Base-by-base conservation (phyloP, 2,113 vertebrate species). In the Butorides virescens region DNA sequence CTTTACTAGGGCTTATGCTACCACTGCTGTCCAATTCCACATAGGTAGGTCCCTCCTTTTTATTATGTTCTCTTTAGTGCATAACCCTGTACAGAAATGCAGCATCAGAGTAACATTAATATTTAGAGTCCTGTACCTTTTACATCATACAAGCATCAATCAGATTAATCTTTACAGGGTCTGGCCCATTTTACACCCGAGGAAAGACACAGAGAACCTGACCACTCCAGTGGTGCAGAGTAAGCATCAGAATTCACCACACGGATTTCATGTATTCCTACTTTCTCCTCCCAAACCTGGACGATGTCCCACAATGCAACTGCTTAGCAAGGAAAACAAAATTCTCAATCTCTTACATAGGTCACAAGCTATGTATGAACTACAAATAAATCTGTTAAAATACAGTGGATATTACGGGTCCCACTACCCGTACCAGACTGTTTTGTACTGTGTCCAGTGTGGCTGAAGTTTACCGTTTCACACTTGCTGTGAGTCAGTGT, bases 221-320 rank as follows among this genome's bases (percentile, higher is more conserved):
- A 72, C 37, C 18, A 4, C 34, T 55, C 15, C 44, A 68, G 21
- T 1, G 25, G 73, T n/a, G 23, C 65, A 75, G 47, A 73, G 19
- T 19, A 65, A 85, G 44, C 1, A 5, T 62, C 29, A 53, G 53
- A 63, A 70, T 39, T 76, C 37, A 76, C 29, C 12, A 13, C 5
- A 13, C 0, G 1, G 42, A 72, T 88, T 75, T 68, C 2, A 9
- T 1, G 4, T 21, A 22, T 46, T 59, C 30, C 58, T 65, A 5
- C 32, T 30, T 86, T 6, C 30, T 53, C 29, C 39, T 73, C 66
- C 50, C 55, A 88, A 49, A 53, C 10, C 9, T 18, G 49, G 46
- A 34, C 3, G 8, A 26, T 34, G 58, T 73, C 21, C 42, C 42
- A 44, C 30, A 72, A 15, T 12, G 34, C 32, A 27, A 22, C 32